Evolutionary conservation across 2,888 invertebrate genomes (phyloP), one percentile per base, ranked within the genome.

Genomic region (Eulithis testata): DNA sequence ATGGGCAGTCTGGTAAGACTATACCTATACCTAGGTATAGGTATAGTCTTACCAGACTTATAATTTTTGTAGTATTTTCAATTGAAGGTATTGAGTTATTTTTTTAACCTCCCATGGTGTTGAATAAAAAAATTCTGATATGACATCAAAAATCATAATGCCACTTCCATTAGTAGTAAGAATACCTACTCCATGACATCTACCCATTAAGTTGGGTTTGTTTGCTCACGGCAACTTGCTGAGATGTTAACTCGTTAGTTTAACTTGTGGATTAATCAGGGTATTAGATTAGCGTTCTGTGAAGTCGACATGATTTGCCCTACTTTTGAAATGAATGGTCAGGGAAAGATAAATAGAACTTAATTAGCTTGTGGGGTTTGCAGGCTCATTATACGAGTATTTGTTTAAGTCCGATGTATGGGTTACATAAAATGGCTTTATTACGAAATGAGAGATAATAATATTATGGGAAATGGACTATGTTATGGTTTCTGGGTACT

Each of bases 151-250:
- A 11, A 53, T 21, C 2, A 58, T 50, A 11, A 59, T 59, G 43
- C 52, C 66, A 36, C 45, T 56, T 63, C 63, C 47, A 57, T 43
- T 31, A 52, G 1, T 56, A n/a, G 44, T 50, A 37, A 21, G 21
- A 21, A 21, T 21, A 21, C 21, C 21, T 21, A 57, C 6, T 64
- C 60, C 45, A 36, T 44, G 67, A 12, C 14, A 67, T 61, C 47
- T 40, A 57, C 53, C 82, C 81, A 87, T 87, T 87, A 87, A 83
- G 80, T 83, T 81, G 80, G 83, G 85, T 80, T 79, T 82, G 86
- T 83, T 81, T 81, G 80, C 73, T 76, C 72, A 77, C 79, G 75
- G 76, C 76, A 82, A 86, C 82, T 85, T 83, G 83, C 81, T 80
- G 81, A 80, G 78, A 79, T 80, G 81, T 83, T 82, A 79, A 80